These are phyloP conservation scores for Onychomys arenicola DNA, from an alignment of 2,797 vertebrate genomes.

Conservation along the genomic window DNA sequence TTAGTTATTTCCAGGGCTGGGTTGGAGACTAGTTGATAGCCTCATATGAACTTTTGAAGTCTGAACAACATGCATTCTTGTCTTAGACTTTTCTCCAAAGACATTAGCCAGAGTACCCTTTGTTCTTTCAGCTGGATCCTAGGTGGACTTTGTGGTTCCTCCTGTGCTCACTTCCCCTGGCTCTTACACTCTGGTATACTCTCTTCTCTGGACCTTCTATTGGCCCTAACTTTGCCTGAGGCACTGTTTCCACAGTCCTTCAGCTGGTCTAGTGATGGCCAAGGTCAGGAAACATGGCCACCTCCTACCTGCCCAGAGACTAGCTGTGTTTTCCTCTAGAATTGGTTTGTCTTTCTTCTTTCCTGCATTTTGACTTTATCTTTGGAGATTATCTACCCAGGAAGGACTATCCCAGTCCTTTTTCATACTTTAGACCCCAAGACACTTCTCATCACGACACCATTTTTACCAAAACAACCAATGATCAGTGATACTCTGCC, in stretches of 20 bases:
- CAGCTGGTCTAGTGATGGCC: no score
- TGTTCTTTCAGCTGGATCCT: not conserved
- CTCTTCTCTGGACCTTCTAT: not conserved
- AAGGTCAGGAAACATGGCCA: not conserved
- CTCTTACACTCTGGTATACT: not conserved
- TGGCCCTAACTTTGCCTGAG: not conserved
- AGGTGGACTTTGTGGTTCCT: not conserved
- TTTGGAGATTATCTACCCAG: not conserved
- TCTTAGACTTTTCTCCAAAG: not conserved
- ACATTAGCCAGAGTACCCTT: not conserved
- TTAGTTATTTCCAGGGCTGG: not conserved
- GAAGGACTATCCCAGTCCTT: not conserved
- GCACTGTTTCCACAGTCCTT: not conserved
- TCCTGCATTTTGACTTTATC: not conserved
- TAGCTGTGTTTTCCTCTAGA: not conserved
- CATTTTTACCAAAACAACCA: not conserved
- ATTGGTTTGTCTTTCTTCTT: slow-evolving; percentile 13
- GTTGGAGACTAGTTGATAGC: not conserved
- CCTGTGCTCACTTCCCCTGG: not conserved
- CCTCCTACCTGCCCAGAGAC: not conserved
- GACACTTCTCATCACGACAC: not conserved
- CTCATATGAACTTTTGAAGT: not conserved
- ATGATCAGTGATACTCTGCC: not conserved
- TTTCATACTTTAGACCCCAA: not conserved
- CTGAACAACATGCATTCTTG: not conserved